Evolutionary conservation across 2,888 invertebrate genomes (phyloP), one percentile per base, ranked within the genome.

Genomic region (Drosophila falleni): DNA sequence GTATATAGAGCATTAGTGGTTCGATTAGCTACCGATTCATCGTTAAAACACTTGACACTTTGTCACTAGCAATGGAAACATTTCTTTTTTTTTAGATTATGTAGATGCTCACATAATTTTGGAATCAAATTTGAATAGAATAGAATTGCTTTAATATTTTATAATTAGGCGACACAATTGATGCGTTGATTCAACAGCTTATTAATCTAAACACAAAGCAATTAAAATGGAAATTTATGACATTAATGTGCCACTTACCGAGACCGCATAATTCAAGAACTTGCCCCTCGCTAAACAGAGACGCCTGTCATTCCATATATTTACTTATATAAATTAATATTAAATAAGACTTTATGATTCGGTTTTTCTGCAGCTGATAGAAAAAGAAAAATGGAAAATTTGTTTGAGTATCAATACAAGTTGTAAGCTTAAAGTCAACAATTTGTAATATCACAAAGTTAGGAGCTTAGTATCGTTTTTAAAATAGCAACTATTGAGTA

Each of bases 201-300:
- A 76, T 69, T 86, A 86, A 88, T 88, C 88, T 88, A 51, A 80
- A 76, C 75, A 69, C 61, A 72, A 58, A 64, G 80, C 73, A 84
- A 86, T 86, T 84, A 88, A 86, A 88, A 78, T 59, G 68, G 44
- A 75, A 75, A 86, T 86, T 86, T 86, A 86, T 86, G 74, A 70
- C 71, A 47, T 51, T 63, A 71, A 83, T 87, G 85, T 78, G 71
- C 81, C 74, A 79, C 66, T 75, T 81, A 55, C 55, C 39, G 19
- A 13, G 41, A 33, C 29, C 70, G 19, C 41, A 54, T 61, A 69
- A 81, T 77, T 79, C 77, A 79, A 81, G 81, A 74, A 58, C 72
- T 72, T 65, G 61, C 74, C 68, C 72, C 74, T 26, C 37, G 29
- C 10, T 41, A 31, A 39, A 54, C 42, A 54, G 41, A 54, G 41